Percentiles rank a stretch among this genome's conserved stretches.
Evolutionary conservation across 2,797 vertebrate species (phyloP).

Genomic region (Orestias chungarensis): DNA sequence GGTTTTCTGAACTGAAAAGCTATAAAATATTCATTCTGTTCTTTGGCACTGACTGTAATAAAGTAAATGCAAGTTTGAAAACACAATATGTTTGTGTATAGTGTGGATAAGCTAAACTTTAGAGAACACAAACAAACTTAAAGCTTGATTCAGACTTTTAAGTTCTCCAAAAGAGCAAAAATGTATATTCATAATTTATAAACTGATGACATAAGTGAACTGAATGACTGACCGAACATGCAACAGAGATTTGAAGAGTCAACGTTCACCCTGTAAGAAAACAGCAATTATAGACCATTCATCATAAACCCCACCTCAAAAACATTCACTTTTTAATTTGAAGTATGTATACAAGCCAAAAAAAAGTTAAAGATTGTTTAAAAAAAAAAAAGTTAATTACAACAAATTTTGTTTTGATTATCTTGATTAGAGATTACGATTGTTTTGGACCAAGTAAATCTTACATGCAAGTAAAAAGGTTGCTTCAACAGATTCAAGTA

Average conservation of each 20-base stretch:
- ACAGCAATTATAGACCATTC: neutral
- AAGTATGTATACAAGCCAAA: neutral
- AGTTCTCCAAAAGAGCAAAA: neutral
- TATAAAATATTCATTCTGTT: neutral
- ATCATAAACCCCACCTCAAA: neutral
- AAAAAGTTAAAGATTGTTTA: neutral
- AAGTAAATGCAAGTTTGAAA: neutral
- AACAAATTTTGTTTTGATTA: neutral
- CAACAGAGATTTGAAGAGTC: neutral
- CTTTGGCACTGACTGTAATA: neutral
- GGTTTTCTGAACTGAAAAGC: neutral
- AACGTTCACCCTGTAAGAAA: neutral
- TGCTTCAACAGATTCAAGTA: neutral
- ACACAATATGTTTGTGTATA: neutral
- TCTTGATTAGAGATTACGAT: neutral
- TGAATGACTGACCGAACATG: neutral
- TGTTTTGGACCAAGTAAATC: neutral
- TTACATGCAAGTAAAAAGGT: conserved; percentile 6
- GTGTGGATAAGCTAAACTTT: too few species aligned
- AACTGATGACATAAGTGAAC: neutral
- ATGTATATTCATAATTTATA: neutral
- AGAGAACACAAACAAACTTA: neutral
- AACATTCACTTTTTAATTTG: neutral
- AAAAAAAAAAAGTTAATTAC: neutral
- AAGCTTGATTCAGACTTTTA: neutral